Percentiles rank a stretch among this genome's conserved stretches.
Conservation (phyloP, 2,113 vertebrate species). For the Gorsachius goisagi region DNA sequence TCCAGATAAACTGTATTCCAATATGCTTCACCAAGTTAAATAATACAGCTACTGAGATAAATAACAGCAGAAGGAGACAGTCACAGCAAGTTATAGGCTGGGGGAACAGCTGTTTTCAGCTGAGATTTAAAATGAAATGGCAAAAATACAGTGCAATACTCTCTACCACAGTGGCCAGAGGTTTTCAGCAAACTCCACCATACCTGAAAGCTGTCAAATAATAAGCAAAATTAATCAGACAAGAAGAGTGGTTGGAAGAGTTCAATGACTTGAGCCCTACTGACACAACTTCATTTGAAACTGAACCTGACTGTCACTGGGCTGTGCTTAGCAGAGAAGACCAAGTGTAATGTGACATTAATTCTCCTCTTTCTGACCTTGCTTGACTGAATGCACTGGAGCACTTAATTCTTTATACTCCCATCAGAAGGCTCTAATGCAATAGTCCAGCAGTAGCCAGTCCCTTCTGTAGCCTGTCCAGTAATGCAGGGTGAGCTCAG, state of each 20-base stretch:
- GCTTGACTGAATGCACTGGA: not conserved
- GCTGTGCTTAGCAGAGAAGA: not conserved
- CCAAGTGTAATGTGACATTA: not conserved
- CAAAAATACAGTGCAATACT: not conserved
- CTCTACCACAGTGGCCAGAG: not conserved
- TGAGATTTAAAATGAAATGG: not conserved
- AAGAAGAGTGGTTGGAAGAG: not conserved
- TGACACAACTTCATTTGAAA: not conserved
- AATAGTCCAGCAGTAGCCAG: not conserved
- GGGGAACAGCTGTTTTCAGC: not conserved
- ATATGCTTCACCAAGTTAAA: slow-evolving; percentile 16
- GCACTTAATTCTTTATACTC: not conserved
- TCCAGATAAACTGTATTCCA: slow-evolving; percentile 3
- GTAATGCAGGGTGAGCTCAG: not conserved
- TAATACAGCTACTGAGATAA: slow-evolving; percentile 16
- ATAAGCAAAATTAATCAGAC: not conserved
- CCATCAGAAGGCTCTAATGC: not conserved
- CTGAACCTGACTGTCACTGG: not conserved
- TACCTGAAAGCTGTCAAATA: not conserved
- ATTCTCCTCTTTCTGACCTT: not conserved
- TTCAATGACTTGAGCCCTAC: not conserved
- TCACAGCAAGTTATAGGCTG: not conserved
- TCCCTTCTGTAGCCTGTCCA: not conserved
- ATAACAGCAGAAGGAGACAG: not conserved
- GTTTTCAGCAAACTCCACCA: not conserved